Percentiles rank a stretch among this genome's conserved stretches.
These are phyloP conservation scores for Chloroceryle aenea DNA, from an alignment of 2,113 vertebrate species.

Conservation along the genomic window DNA sequence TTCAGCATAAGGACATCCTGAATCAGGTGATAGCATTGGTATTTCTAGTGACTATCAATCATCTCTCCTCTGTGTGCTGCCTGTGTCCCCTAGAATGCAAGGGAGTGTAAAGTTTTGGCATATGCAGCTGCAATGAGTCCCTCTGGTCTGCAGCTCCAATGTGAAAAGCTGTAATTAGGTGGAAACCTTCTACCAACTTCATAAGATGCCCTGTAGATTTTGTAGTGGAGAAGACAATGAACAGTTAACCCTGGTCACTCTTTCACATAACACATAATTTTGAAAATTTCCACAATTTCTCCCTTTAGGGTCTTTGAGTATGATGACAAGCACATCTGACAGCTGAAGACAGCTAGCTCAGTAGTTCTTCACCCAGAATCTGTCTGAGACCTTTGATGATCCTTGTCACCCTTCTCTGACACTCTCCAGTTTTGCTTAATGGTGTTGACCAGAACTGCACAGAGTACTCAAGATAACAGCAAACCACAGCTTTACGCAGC, in stretches of 20 bases:
- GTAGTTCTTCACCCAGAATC: not conserved
- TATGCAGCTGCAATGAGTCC: not conserved
- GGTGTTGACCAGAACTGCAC: not conserved
- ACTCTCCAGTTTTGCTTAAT: not conserved
- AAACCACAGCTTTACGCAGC: not conserved
- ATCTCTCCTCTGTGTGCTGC: not conserved
- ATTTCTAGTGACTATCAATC: not conserved
- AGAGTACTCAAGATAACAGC: not conserved
- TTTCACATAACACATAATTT: not conserved
- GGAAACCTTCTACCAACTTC: not conserved
- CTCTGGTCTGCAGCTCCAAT: rapidly evolving
- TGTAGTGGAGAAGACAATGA: not conserved
- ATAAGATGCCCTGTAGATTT: not conserved
- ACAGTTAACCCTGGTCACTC: not conserved
- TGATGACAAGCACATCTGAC: not conserved
- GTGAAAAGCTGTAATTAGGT: not conserved
- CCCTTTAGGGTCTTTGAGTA: not conserved
- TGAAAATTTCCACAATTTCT: not conserved
- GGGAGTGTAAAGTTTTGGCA: not conserved
- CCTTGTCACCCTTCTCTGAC: not conserved
- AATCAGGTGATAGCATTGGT: not conserved
- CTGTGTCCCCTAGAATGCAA: not conserved
- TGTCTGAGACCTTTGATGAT: not conserved
- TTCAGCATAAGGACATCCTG: not conserved
- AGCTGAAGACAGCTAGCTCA: not conserved